Evolutionary conservation across 2,797 vertebrate species (phyloP).

Genomic region (Dicrostonyx torquatus): DNA sequence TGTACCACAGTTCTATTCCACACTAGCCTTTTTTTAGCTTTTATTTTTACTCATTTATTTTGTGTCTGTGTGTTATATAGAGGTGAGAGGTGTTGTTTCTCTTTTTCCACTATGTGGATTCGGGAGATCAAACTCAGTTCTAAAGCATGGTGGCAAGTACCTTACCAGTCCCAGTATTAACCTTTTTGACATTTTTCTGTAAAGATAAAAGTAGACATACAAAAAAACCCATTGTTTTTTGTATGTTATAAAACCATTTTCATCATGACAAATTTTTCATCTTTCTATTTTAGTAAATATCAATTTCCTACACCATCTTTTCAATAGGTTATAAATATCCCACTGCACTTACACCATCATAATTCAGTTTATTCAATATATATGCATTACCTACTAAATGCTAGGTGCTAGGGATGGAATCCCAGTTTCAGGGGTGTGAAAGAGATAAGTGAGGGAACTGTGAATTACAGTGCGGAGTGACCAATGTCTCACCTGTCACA

Average conservation of each 20-base stretch:
- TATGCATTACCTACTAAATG: not conserved
- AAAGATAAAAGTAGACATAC: not conserved
- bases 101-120: not conserved
- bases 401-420: not conserved
- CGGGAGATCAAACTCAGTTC: not conserved
- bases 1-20: not conserved
- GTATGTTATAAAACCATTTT: not conserved
- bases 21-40: not conserved
- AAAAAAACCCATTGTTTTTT: too few relatives aligned
- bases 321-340: not conserved
- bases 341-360: not conserved
- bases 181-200: not conserved
- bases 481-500: not conserved
- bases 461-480: not conserved
- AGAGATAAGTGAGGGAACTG: conserved; percentile 33
- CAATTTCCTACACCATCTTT: not conserved
- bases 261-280: not conserved
- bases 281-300: not conserved
- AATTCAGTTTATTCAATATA: not conserved
- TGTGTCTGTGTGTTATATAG: not conserved
- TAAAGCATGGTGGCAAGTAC: not conserved
- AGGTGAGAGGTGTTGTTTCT: not conserved
- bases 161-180: not conserved
- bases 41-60: not conserved
- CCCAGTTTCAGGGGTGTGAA: not conserved